phyloP scores from a whole-genome alignment of 2,797 vertebrate species.

The Parauchenoglanis punctatus region DNA sequence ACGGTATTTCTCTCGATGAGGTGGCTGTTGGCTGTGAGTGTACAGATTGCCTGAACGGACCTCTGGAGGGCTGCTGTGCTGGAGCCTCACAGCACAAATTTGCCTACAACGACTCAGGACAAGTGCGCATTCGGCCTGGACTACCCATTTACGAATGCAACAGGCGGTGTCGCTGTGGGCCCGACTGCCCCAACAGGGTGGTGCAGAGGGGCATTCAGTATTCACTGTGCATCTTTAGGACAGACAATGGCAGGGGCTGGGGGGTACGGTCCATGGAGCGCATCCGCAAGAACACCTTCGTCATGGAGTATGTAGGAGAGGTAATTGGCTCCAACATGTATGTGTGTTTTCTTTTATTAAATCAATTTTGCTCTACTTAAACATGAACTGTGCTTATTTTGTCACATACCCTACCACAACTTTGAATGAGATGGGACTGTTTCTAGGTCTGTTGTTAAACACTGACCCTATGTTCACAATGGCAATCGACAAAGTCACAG shows the following conservation, averaged over 20 bases:
- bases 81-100: slow-evolving; percentile 75
- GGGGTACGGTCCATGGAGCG: slow-evolving; percentile 79
- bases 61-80: slow-evolving; percentile 74
- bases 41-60: slow-evolving; percentile 71
- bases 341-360: background rate
- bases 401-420: too few relatives aligned
- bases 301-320: slow-evolving; percentile 85
- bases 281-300: slow-evolving; percentile 82
- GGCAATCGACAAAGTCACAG: background rate
- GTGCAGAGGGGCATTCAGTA: slow-evolving; percentile 81
- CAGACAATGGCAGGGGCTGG: slow-evolving; percentile 79
- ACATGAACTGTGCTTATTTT: background rate
- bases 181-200: slow-evolving; percentile 80
- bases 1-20: slow-evolving; percentile 74
- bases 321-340: slow-evolving; percentile 61
- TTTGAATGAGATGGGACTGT: background rate
- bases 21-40: slow-evolving; percentile 80
- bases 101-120: slow-evolving; percentile 79
- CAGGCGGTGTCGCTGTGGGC: slow-evolving; percentile 74
- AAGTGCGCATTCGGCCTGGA: slow-evolving; percentile 78
- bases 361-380: background rate
- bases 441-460: background rate
- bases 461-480: background rate
- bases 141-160: slow-evolving; percentile 85
- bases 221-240: slow-evolving; percentile 83